A percentile compares a stretch with the other conserved stretches of the same genome.
These are phyloP conservation scores for Melanotaenia parkinsoni DNA, from an alignment of 2,797 vertebrate species.

Conservation along the genomic window DNA sequence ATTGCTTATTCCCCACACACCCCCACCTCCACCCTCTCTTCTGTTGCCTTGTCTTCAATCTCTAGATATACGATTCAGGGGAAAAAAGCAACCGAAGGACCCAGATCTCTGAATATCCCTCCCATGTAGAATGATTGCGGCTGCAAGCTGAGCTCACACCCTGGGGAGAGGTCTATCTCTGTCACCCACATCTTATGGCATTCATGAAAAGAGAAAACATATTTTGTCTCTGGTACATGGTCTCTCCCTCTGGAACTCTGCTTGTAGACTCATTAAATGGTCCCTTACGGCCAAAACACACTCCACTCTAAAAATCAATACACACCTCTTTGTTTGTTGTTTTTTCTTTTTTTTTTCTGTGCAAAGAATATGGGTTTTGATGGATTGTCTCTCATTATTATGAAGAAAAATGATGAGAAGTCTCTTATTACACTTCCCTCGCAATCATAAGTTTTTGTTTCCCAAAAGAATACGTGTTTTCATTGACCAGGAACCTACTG, in stretches of 20 bases:
- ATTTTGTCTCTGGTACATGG: conserved; percentile 69
- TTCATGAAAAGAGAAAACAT: conserved; percentile 67
- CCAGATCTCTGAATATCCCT: conserved; percentile 34
- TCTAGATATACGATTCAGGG: conserved; percentile 21
- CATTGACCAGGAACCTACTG: conserved; percentile 71
- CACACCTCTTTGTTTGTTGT: conserved; percentile 49
- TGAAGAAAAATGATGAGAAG: conserved; percentile 71
- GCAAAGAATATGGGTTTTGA: conserved; percentile 64
- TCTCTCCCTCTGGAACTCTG: conserved; percentile 67
- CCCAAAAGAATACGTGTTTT: conserved; percentile 61
- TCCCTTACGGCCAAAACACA: conserved; percentile 77
- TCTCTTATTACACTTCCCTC: conserved; percentile 66
- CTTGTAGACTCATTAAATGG: conserved; percentile 84
- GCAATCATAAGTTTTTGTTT: conserved; percentile 74
- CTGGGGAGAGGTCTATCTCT: conserved; percentile 45
- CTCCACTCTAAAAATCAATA: conserved; percentile 81
- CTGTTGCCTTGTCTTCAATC: conserved; percentile 23
- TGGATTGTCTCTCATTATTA: conserved; percentile 70
- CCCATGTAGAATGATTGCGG: conserved; percentile 38
- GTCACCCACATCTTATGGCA: conserved; percentile 55
- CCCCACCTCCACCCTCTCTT: background rate
- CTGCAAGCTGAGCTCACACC: conserved; percentile 47
- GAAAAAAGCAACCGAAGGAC: conserved; percentile 28
- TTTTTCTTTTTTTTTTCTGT: conserved; percentile 25
- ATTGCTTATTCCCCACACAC: conserved; percentile 7